Base-by-base conservation (phyloP, 2,888 invertebrate species). In the Hyppa rectilinea region DNA sequence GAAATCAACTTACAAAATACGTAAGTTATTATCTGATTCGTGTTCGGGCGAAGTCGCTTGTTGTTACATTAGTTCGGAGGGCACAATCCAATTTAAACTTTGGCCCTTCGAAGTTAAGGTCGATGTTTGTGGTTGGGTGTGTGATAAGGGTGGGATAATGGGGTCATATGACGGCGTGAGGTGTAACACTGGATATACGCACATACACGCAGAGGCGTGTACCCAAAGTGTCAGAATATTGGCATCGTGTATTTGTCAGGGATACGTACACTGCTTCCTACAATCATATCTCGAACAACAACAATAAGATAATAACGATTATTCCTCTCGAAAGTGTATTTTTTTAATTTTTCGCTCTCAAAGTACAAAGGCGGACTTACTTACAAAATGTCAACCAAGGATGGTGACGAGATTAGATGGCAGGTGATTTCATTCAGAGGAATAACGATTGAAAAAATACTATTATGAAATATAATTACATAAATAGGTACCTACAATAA, bases 131-230 rank as follows among this genome's bases (percentile, higher is more conserved):
- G 81, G 84, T 83, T 69, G 70, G 72, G 75, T 49, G 62, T 68
- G 67, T 80, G 80, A 83, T 89, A 88, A 91, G 93, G 92, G 91
- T 89, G 91, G 92, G 88, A 89, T 93, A 94, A 94, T 93, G 90
- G 90, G 92, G 92, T 93, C 92, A 93, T 94, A 93, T 92, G 90
- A 91, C 88, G 90, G 86, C 89, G 89, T 83, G 92, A 92, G 91
- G 93, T 94, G 92, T 93, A 90, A 92, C 88, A 88, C 78, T 87
- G 84, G 83, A 81, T 87, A 85, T 86, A 87, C 85, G 84, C 85
- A 85, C 85, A 83, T 89, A 89, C 88, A 88, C 86, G 88, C 89
- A 88, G 88, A 92, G 89, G 90, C 92, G 90, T 91, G 90, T 91
- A 88, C 88, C 85, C 87, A 87, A 92, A 93, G 90, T 92, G 91